Evolutionary conservation across 2,113 vertebrate genomes (phyloP).

Genomic region (Scomber scombrus): DNA sequence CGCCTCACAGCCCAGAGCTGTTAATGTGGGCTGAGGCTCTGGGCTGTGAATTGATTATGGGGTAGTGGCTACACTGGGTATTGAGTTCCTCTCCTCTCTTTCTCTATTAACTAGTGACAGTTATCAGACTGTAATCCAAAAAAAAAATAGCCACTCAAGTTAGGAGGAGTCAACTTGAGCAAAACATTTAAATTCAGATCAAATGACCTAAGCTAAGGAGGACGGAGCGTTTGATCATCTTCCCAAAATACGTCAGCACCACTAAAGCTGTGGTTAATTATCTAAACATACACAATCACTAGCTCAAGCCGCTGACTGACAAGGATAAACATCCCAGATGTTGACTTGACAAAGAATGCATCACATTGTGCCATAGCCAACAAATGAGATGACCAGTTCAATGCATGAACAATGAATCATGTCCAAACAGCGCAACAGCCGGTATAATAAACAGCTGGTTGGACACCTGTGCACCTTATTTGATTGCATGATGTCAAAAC

Average conservation of each 20-base stretch:
- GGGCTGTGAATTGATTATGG: too few species aligned
- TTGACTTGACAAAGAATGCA: constrained; percentile 52
- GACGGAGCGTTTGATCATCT: background rate
- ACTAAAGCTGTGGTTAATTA: constrained; percentile 10
- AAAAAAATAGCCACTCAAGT: too few species aligned
- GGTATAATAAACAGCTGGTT: constrained; percentile 54
- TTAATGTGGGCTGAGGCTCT: too few species aligned
- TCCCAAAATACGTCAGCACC: background rate
- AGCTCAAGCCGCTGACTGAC: constrained; percentile 40
- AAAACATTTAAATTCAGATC: background rate
- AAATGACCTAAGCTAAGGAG: background rate
- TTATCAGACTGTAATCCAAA: too few species aligned
- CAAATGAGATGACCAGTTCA: constrained; percentile 54
- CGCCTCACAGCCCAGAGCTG: too few species aligned
- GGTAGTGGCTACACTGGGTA: too few species aligned
- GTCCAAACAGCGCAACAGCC: constrained; percentile 43
- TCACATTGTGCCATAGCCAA: constrained; percentile 36
- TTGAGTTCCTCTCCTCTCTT: too few species aligned
- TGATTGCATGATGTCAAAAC: constrained; percentile 43
- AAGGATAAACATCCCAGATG: constrained; percentile 55
- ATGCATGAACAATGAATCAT: constrained; percentile 57
- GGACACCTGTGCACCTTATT: constrained; percentile 46
- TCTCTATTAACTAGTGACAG: background rate
- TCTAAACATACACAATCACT: constrained; percentile 24
- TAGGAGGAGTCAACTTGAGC: background rate